Evolutionary conservation across 2,113 vertebrate species (phyloP).

Genomic region (Alosa alosa): DNA sequence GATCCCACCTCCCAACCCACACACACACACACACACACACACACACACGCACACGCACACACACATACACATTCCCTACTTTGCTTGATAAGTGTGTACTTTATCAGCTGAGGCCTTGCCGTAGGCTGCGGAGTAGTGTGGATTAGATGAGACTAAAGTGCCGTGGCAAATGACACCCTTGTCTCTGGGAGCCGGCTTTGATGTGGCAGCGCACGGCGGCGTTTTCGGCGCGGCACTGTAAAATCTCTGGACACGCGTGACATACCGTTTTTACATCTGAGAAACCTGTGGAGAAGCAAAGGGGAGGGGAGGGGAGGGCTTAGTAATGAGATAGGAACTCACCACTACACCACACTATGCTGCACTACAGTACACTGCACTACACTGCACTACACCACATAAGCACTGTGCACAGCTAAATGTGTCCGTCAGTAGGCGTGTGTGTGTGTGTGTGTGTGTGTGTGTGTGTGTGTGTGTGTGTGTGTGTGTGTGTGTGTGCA

Average conservation of each 20-base stretch:
- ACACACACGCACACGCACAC: not conserved
- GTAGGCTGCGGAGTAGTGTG: not conserved
- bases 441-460: not conserved
- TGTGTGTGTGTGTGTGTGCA: not conserved
- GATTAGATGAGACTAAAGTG: slow-evolving; percentile 18
- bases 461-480: not conserved
- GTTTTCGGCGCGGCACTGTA: not conserved
- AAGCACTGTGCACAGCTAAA: not conserved
- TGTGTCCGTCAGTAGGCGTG: not conserved
- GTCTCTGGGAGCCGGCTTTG: slow-evolving; percentile 34
- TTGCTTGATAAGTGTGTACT: not conserved
- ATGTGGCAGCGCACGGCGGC: not conserved
- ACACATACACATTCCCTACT: not conserved
- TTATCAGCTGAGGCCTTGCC: not conserved
- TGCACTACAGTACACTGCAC: not conserved
- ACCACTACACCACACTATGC: not conserved
- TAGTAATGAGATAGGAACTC: not conserved
- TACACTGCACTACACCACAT: not conserved
- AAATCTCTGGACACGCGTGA: slow-evolving; percentile 9
- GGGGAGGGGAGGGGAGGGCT: not conserved
- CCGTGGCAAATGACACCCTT: not conserved
- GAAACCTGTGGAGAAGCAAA: not conserved
- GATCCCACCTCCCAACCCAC: too few relatives aligned
- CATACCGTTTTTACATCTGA: not conserved
- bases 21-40: not conserved